These are phyloP conservation scores for Amphilophus citrinellus DNA, from an alignment of 2,113 vertebrate species.

Conservation along the genomic window DNA sequence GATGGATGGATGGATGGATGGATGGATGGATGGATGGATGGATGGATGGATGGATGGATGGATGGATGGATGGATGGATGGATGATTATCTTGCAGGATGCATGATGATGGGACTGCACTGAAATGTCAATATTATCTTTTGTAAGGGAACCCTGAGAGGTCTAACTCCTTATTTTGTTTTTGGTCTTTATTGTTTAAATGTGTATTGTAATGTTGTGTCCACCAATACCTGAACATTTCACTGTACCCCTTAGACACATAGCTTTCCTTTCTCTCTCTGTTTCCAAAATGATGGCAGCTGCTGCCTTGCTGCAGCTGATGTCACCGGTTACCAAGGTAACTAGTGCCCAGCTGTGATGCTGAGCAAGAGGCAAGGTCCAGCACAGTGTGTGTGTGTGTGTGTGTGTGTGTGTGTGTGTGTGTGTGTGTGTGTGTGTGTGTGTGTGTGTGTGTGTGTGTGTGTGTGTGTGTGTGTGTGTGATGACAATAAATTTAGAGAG, in stretches of 20 bases:
- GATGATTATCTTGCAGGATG: background rate
- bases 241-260: background rate
- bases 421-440: background rate
- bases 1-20: no score
- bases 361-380: slow-evolving; percentile 23
- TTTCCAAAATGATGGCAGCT: slow-evolving; percentile 69
- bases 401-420: background rate
- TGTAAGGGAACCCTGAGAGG: background rate
- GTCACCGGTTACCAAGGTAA: slow-evolving; percentile 84
- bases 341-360: slow-evolving; percentile 74
- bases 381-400: background rate
- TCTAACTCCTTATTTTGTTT: background rate
- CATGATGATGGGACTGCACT: background rate
- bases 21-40: no score
- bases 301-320: slow-evolving; percentile 76
- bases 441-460: background rate
- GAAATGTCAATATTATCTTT: background rate
- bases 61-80: no score
- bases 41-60: no score
- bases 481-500: background rate
- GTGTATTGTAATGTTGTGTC: background rate
- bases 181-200: background rate
- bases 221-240: background rate
- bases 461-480: background rate
- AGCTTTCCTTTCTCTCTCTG: slow-evolving; percentile 51